Conservation (phyloP, 2,888 invertebrate genomes). For the Harpalus rufipes region DNA sequence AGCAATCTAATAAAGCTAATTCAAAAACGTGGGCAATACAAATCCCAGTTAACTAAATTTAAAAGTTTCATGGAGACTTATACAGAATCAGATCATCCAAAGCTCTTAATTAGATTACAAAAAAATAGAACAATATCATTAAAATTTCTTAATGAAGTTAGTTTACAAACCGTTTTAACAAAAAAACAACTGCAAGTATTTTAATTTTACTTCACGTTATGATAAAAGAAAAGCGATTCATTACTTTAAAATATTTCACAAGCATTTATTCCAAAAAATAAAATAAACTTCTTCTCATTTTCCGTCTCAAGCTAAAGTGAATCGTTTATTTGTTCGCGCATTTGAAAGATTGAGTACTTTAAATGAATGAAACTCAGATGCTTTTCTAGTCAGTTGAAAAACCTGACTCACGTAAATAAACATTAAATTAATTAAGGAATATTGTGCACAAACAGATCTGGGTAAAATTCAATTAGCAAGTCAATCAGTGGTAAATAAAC, state of each 20-base stretch:
- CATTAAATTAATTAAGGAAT: conserved; percentile 62
- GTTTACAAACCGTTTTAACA: no score
- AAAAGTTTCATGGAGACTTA: no score
- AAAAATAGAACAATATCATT: no score
- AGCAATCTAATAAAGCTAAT: no score
- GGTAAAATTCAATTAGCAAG: conserved; percentile 50
- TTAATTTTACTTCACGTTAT: no score
- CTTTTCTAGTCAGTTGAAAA: conserved; percentile 38
- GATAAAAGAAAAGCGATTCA: neutral
- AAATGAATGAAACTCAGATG: conserved; percentile 18
- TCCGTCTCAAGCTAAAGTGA: conserved; percentile 16
- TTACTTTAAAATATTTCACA: conserved; percentile 21
- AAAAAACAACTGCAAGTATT: no score
- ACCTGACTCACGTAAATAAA: conserved; percentile 50
- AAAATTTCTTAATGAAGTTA: no score
- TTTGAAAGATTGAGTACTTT: conserved; percentile 24
- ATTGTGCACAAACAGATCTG: conserved; percentile 59
- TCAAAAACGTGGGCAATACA: no score
- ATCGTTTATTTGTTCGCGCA: conserved; percentile 20
- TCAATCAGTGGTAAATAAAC: conserved; percentile 59
- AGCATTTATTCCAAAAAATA: neutral
- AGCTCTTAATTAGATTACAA: no score
- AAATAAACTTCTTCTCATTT: conserved; percentile 14
- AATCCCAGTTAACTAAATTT: no score
- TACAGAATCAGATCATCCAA: no score